phyloP scores from a whole-genome alignment of 2,888 invertebrate genomes.

The Callyntrura sp. region DNA sequence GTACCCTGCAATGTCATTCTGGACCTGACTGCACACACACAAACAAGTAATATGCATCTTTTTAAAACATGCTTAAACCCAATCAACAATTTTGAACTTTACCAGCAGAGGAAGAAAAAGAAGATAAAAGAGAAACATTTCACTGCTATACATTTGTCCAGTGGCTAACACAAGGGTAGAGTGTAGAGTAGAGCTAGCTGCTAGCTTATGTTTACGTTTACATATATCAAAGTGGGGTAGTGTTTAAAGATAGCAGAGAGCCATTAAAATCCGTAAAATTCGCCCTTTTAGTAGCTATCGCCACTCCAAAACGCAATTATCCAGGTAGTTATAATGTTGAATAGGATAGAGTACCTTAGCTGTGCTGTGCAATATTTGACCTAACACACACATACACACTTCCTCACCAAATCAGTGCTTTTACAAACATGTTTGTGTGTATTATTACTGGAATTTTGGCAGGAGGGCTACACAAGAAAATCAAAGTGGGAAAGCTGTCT shows the following conservation, averaged over 20 bases:
- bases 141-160: background rate
- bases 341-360: too few relatives aligned
- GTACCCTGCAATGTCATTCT: background rate
- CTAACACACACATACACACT: too few relatives aligned
- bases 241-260: too few relatives aligned
- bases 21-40: background rate
- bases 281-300: too few relatives aligned
- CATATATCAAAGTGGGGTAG: background rate
- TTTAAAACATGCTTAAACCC: background rate
- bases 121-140: background rate
- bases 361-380: background rate
- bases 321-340: too few relatives aligned
- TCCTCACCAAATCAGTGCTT: background rate
- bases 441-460: slow-evolving; percentile 75
- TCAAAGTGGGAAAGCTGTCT: slow-evolving; percentile 83
- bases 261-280: too few relatives aligned
- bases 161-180: too few relatives aligned
- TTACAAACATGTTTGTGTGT: slow-evolving; percentile 38
- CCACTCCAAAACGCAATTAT: too few relatives aligned
- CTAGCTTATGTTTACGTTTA: too few relatives aligned
- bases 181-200: too few relatives aligned
- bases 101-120: too few relatives aligned
- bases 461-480: slow-evolving; percentile 84
- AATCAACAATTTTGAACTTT: background rate
- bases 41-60: background rate